Percentiles rank a stretch among this genome's conserved stretches.
phyloP scores from a whole-genome alignment of 2,797 vertebrate genomes.

The Pseudomugil tenellus region DNA sequence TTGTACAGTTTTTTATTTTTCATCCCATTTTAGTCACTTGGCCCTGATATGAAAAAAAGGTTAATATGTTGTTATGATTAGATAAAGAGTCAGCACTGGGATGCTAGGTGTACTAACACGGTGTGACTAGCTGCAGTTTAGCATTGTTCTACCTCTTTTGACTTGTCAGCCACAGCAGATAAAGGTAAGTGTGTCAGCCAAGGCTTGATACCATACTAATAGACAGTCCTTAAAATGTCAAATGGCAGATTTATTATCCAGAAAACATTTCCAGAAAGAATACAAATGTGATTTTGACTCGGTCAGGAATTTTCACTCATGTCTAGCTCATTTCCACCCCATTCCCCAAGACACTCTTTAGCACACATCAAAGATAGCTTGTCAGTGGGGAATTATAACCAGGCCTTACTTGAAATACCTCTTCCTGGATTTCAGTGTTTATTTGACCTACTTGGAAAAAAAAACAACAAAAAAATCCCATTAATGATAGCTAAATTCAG shows the following conservation, averaged over 20 bases:
- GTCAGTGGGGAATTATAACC: slow-evolving; percentile 12
- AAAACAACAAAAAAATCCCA: background rate
- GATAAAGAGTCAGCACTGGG: slow-evolving; percentile 13
- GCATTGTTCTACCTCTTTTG: slow-evolving; percentile 30
- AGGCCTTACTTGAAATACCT: slow-evolving; percentile 5
- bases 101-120: slow-evolving; percentile 7
- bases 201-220: slow-evolving; percentile 31
- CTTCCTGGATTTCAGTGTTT: slow-evolving; percentile 32
- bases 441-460: slow-evolving; percentile 30
- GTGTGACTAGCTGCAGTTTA: slow-evolving; percentile 6
- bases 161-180: slow-evolving; percentile 44
- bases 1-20: slow-evolving; percentile 26
- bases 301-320: slow-evolving; percentile 38
- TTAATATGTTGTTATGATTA: slow-evolving; percentile 27
- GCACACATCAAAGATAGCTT: slow-evolving; percentile 12
- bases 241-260: slow-evolving; percentile 29
- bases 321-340: slow-evolving; percentile 26
- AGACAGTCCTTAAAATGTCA: slow-evolving; percentile 40
- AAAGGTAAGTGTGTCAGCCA: slow-evolving; percentile 34
- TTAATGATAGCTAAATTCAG: background rate
- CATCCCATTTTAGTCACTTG: slow-evolving; percentile 33
- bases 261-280: slow-evolving; percentile 28
- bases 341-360: slow-evolving; percentile 19
- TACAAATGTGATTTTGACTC: slow-evolving; percentile 48
- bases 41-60: slow-evolving; percentile 26